Percentiles rank a stretch among this genome's conserved stretches.
Evolutionary conservation across 2,888 invertebrate species (phyloP).

Genomic region (Tetropium fuscum): DNA sequence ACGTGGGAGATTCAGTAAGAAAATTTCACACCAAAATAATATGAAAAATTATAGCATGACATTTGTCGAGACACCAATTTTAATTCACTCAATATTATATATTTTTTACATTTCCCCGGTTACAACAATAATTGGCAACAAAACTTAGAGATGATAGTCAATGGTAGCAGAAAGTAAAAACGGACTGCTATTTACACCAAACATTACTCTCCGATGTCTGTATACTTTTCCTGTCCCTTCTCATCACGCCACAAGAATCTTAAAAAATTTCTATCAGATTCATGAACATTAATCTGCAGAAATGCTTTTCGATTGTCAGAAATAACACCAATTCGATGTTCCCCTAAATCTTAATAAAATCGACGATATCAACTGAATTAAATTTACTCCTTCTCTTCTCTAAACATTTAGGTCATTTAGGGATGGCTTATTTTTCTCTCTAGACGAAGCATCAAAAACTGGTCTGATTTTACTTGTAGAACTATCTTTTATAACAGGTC

Average conservation of each 20-base stretch:
- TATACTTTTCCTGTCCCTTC: constrained; percentile 3
- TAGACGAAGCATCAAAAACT: constrained; percentile 20
- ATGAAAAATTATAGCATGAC: too few species aligned
- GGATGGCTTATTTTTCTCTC: constrained; percentile 37
- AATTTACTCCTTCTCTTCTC: constrained; percentile 35
- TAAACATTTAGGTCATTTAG: constrained; percentile 31
- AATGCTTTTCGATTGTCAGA: constrained; percentile 28
- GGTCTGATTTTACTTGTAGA: constrained; percentile 28
- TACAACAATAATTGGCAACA: too few species aligned
- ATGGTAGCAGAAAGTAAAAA: background rate
- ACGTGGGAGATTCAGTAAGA: too few species aligned
- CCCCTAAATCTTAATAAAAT: constrained; percentile 35
- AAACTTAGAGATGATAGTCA: background rate
- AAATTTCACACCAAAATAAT: too few species aligned
- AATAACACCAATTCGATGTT: constrained; percentile 31
- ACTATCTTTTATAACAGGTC: constrained; percentile 6
- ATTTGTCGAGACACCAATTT: too few species aligned
- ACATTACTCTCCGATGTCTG: background rate
- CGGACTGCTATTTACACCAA: background rate
- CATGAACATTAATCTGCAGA: background rate
- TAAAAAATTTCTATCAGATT: background rate
- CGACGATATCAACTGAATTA: constrained; percentile 34
- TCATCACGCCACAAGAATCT: background rate
- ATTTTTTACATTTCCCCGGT: too few species aligned
- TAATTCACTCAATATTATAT: too few species aligned